Conservation (phyloP, 2,888 invertebrate species). For the Lycia hirtaria region DNA sequence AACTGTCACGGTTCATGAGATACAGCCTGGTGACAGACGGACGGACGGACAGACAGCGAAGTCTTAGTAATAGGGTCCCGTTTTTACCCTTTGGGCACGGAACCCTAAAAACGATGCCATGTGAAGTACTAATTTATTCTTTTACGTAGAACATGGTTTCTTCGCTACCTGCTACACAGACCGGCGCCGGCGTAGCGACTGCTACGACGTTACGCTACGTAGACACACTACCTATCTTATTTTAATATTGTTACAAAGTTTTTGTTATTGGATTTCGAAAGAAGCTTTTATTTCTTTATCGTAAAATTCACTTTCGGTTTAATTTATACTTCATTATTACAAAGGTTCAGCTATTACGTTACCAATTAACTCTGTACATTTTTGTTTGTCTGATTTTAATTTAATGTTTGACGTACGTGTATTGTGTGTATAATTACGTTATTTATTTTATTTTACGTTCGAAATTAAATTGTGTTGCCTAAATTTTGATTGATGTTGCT, state of each 20-base stretch:
- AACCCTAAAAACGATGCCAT: too few relatives aligned
- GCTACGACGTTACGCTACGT: conserved; percentile 63
- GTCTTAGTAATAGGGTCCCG: too few relatives aligned
- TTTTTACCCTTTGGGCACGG: too few relatives aligned
- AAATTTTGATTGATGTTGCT: too few relatives aligned
- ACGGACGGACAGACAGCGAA: too few relatives aligned
- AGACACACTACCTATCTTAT: conserved; percentile 70
- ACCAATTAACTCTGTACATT: neutral
- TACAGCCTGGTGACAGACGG: too few relatives aligned
- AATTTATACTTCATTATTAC: conserved; percentile 34
- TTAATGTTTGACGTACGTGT: neutral
- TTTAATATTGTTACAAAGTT: conserved; percentile 57
- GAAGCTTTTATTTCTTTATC: conserved; percentile 37
- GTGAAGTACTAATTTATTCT: neutral
- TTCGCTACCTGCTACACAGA: conserved; percentile 59
- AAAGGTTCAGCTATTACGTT: neutral
- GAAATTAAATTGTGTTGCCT: too few relatives aligned
- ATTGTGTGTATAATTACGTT: too few relatives aligned
- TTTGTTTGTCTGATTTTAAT: neutral
- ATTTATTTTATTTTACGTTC: neutral
- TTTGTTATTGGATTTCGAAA: conserved; percentile 63
- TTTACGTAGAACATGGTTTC: conserved; percentile 39
- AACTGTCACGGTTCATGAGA: too few relatives aligned
- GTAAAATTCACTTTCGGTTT: conserved; percentile 45
- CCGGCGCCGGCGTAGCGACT: conserved; percentile 45